Conservation (phyloP, 2,797 vertebrate species). For the Tapirus indicus region DNA sequence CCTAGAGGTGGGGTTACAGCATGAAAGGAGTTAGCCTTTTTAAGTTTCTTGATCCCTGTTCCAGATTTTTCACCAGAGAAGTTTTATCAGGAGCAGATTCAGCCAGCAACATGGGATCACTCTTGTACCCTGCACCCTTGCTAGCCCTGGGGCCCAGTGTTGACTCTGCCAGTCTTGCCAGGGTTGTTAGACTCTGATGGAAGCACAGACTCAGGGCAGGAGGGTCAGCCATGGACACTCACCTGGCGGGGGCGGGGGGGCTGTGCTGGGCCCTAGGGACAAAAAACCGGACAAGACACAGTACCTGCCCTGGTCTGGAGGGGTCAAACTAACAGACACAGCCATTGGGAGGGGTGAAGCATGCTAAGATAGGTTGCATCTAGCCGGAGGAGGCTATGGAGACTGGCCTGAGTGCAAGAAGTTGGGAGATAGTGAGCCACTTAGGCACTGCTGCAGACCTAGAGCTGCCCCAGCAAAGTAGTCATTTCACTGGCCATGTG, state of each 20-base stretch:
- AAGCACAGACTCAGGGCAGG: not conserved
- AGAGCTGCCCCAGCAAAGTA: not conserved
- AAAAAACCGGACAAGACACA: not conserved
- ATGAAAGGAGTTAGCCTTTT: slow-evolving; percentile 20
- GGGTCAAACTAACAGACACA: not conserved
- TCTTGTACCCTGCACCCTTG: not conserved
- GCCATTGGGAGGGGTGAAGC: not conserved
- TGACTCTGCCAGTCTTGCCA: not conserved
- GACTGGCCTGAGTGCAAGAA: not conserved
- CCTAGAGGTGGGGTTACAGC: not conserved
- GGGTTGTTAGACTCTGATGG: not conserved
- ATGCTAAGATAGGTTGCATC: not conserved
- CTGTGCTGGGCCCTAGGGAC: not conserved
- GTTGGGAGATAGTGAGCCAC: not conserved
- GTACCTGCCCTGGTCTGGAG: not conserved
- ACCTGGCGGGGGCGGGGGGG: not conserved
- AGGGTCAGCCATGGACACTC: not conserved
- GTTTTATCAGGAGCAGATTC: not conserved
- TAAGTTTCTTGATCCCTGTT: slow-evolving; percentile 12
- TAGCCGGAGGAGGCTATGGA: not conserved
- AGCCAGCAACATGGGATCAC: not conserved
- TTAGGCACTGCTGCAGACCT: not conserved
- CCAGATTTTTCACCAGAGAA: slow-evolving; percentile 24
- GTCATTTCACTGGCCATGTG: not conserved
- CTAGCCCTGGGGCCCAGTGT: not conserved